Percentiles rank a stretch among this genome's conserved stretches.
Conservation (phyloP, 1,140 invertebrate species). For the Pseudoatta argentina region DNA sequence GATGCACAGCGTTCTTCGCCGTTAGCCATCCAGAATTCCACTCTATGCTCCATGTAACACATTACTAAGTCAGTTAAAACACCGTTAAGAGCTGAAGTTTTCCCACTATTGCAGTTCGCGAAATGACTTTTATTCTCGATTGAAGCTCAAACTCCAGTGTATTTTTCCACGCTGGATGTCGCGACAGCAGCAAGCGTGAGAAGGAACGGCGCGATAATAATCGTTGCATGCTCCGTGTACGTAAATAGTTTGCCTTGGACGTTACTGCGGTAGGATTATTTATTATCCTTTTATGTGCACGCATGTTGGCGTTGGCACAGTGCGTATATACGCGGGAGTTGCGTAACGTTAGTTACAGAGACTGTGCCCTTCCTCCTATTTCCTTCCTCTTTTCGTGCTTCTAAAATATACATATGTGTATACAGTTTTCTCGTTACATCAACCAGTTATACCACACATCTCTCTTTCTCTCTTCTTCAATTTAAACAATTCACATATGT, state of each 20-base stretch:
- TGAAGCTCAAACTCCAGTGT: conserved; percentile 10
- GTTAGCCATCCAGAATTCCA: conserved; percentile 3
- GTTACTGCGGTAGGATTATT: conserved; percentile 46
- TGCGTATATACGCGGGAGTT: conserved; percentile 24
- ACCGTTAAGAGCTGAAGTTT: conserved; percentile 12
- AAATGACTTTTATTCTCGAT: conserved; percentile 38
- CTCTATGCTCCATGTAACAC: conserved; percentile 9
- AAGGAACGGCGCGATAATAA: conserved; percentile 49
- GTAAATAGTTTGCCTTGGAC: conserved; percentile 60
- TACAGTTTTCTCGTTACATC: conserved; percentile 17
- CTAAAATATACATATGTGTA: conserved; percentile 35
- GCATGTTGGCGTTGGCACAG: conserved; percentile 14
- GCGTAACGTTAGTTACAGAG: conserved; percentile 44
- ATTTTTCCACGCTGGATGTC: conserved; percentile 35
- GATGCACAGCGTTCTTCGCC: not conserved
- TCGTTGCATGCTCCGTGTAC: conserved; percentile 40
- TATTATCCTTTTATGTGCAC: conserved; percentile 65
- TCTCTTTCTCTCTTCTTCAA: conserved; percentile 42
- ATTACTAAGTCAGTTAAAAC: conserved; percentile 46
- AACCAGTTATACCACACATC: not conserved
- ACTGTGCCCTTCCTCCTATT: conserved; percentile 8
- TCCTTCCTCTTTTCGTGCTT: conserved; percentile 19
- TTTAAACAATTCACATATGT: not conserved
- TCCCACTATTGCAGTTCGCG: conserved; percentile 8
- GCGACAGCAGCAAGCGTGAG: conserved; percentile 38